phyloP scores from a whole-genome alignment of 1,140 invertebrate species.

The Drosophila arawakana region DNA sequence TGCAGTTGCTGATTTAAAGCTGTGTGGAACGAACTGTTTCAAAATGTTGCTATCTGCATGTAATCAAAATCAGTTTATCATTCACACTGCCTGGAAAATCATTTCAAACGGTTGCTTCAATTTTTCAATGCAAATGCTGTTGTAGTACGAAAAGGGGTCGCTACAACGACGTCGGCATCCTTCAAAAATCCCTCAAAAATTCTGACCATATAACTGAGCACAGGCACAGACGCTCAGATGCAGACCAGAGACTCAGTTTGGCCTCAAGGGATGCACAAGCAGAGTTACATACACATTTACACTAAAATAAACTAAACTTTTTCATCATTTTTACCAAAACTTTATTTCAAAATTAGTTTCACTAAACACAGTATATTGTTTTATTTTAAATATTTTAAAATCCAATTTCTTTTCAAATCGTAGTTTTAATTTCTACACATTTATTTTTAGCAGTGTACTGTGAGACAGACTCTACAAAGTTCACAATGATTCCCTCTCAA shows the following conservation, averaged over 20 bases:
- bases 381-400: no score
- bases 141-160: background rate
- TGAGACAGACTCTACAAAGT: background rate
- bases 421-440: no score
- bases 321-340: no score
- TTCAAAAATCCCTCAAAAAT: constrained; percentile 38
- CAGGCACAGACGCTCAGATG: background rate
- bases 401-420: no score
- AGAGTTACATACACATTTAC: no score
- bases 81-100: constrained; percentile 1
- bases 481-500: constrained; percentile 9
- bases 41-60: constrained; percentile 8
- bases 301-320: background rate
- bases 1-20: background rate
- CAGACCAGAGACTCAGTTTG: background rate
- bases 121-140: constrained; percentile 1
- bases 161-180: background rate
- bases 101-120: constrained; percentile 20
- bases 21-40: background rate
- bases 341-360: no score
- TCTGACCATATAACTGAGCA: constrained; percentile 35
- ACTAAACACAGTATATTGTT: no score
- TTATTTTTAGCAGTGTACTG: no score
- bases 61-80: constrained; percentile 29
- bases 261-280: background rate